Conservation (phyloP, 2,113 vertebrate genomes). For the Cercopithecus mona region DNA sequence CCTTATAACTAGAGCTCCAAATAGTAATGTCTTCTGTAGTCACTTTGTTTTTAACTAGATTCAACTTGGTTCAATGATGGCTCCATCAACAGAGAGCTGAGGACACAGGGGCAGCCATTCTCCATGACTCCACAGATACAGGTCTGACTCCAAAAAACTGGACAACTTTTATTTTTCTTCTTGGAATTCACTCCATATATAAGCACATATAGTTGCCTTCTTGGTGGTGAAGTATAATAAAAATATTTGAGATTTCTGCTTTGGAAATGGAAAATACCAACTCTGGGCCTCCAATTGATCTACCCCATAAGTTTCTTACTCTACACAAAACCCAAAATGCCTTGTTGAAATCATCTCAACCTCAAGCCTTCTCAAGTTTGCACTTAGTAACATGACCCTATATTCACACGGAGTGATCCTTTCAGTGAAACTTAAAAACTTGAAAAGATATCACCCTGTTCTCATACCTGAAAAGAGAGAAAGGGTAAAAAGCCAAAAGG, state of each 20-base stretch:
- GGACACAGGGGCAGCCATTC: neutral
- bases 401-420: conserved; percentile 20
- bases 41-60: neutral
- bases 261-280: conserved; percentile 26
- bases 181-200: conserved; percentile 38
- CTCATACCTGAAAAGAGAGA: neutral
- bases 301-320: neutral
- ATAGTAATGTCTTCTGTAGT: neutral
- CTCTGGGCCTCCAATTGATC: neutral
- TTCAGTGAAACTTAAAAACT: conserved; percentile 9
- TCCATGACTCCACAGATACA: neutral
- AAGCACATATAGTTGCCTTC: conserved; percentile 34
- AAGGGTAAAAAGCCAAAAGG: neutral
- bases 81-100: neutral
- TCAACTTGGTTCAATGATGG: neutral
- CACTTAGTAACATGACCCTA: neutral
- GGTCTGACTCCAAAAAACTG: neutral
- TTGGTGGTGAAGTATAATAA: neutral
- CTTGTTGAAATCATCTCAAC: conserved; percentile 22
- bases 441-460: conserved; percentile 18
- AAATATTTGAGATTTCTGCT: conserved; percentile 25
- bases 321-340: neutral
- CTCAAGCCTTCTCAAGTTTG: neutral
- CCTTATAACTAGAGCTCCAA: conserved; percentile 6
- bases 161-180: neutral